A percentile compares a stretch with the other conserved stretches of the same genome.
Evolutionary conservation across 2,888 invertebrate genomes (phyloP).

Genomic region (Hypercompe scribonia): DNA sequence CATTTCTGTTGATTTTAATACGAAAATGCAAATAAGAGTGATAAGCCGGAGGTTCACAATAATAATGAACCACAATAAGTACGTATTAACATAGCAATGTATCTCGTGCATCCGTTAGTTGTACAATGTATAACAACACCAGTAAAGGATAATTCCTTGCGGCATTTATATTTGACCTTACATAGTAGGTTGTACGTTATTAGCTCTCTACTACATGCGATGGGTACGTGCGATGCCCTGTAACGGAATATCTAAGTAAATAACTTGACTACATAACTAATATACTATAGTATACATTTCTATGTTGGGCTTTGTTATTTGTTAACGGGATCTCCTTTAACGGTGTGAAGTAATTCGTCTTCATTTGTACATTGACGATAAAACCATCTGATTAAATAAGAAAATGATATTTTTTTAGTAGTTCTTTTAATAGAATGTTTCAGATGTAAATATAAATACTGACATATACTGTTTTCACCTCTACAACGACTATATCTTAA

Average conservation of each 20-base stretch:
- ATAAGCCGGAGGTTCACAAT: neutral
- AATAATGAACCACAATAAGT: no score
- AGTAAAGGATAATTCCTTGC: slow-evolving; percentile 5
- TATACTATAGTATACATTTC: slow-evolving; percentile 6
- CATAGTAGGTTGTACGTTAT: neutral
- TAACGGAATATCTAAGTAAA: slow-evolving; percentile 42
- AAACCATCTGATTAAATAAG: slow-evolving; percentile 5
- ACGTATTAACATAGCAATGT: neutral
- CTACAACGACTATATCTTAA: no score
- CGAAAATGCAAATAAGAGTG: neutral
- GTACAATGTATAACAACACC: slow-evolving; percentile 1
- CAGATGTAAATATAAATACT: neutral
- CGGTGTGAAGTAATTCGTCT: slow-evolving; percentile 10
- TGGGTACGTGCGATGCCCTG: slow-evolving; percentile 25
- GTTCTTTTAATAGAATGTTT: neutral
- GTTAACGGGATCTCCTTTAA: slow-evolving; percentile 48
- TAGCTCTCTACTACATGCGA: neutral
- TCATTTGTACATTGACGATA: neutral
- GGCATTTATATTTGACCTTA: slow-evolving; percentile 3
- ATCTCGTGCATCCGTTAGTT: neutral
- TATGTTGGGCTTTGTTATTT: slow-evolving; percentile 31
- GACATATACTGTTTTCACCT: neutral
- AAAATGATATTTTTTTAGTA: neutral
- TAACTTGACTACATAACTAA: slow-evolving; percentile 2
- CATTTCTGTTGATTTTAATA: neutral